phyloP scores from a whole-genome alignment of 2,888 invertebrate genomes.

The Trileptium ribeirensis region DNA sequence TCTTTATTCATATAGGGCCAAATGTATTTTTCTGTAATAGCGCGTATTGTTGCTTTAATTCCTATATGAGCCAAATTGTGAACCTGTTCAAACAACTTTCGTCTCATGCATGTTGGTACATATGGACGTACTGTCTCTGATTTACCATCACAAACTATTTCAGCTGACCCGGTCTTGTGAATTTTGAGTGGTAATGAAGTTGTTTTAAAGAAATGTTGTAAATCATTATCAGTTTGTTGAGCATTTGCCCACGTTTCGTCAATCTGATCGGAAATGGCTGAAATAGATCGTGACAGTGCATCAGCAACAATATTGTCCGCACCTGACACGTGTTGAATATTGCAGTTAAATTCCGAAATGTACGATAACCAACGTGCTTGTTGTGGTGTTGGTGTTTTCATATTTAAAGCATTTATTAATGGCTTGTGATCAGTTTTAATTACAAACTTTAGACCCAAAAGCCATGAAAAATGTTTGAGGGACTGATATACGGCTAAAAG shows the following conservation, averaged over 20 bases:
- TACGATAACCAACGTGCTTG: background rate
- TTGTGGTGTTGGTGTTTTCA: background rate
- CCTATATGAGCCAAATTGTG: constrained; percentile 3
- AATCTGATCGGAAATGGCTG: background rate
- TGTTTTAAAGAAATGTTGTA: background rate
- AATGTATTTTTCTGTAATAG: background rate
- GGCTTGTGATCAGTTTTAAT: background rate
- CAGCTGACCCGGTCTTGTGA: too few species aligned
- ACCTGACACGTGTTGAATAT: too few species aligned
- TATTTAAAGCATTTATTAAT: background rate
- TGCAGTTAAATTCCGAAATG: too few species aligned
- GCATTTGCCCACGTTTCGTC: background rate
- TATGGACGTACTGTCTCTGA: background rate
- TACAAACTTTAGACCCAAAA: background rate
- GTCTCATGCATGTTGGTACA: too few species aligned
- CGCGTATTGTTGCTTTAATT: background rate
- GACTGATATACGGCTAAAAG: background rate
- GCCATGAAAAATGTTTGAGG: background rate
- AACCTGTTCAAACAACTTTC: background rate
- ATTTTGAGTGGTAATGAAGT: background rate
- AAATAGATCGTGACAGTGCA: background rate
- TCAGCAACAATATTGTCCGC: too few species aligned
- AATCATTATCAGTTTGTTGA: background rate
- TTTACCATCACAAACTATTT: background rate
- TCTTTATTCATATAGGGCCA: constrained; percentile 11